Percentiles rank a stretch among this genome's conserved stretches.
phyloP scores from a whole-genome alignment of 1,140 invertebrate genomes.

The Drosophila tsacasi region DNA sequence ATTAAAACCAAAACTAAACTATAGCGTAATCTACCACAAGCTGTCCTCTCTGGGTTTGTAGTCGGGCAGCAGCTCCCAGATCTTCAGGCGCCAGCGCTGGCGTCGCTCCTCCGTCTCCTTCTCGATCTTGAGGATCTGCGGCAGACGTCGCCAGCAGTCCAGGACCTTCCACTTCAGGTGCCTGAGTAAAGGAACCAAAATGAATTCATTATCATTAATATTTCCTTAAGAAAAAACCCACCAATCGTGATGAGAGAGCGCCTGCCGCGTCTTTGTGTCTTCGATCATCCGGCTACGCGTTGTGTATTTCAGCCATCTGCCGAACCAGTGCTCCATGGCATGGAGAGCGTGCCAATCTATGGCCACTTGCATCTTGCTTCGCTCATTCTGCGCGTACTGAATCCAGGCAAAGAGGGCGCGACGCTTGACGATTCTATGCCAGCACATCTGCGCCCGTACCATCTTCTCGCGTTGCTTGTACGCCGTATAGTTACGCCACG shows the following conservation, averaged over 20 bases:
- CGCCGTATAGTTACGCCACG: conserved; percentile 86
- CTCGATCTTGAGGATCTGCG: conserved; percentile 87
- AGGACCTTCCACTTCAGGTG: conserved; percentile 87
- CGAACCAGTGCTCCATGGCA: conserved; percentile 86
- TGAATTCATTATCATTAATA: neutral
- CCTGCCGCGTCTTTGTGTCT: conserved; percentile 86
- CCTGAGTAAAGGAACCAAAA: conserved; percentile 26
- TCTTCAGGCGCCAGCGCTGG: conserved; percentile 88
- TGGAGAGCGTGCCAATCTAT: conserved; percentile 88
- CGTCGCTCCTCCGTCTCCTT: conserved; percentile 88
- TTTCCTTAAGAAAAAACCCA: conserved; percentile 19
- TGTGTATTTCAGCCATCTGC: conserved; percentile 85
- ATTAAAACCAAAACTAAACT: conserved; percentile 11
- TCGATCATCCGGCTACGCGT: conserved; percentile 84
- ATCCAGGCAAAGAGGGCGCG: conserved; percentile 83
- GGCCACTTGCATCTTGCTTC: conserved; percentile 87
- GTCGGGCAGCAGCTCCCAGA: conserved; percentile 88
- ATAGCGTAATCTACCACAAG: conserved; percentile 73
- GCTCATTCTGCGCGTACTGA: conserved; percentile 83
- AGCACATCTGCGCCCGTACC: conserved; percentile 85
- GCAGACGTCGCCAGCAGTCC: conserved; percentile 88
- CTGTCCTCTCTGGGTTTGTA: conserved; percentile 86
- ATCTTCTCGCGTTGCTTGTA: conserved; percentile 85
- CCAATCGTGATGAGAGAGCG: conserved; percentile 87
- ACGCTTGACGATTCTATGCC: conserved; percentile 84